Percentiles rank a stretch among this genome's conserved stretches.
Evolutionary conservation across 2,113 vertebrate genomes (phyloP).

Genomic region (Tauraco erythrolophus): DNA sequence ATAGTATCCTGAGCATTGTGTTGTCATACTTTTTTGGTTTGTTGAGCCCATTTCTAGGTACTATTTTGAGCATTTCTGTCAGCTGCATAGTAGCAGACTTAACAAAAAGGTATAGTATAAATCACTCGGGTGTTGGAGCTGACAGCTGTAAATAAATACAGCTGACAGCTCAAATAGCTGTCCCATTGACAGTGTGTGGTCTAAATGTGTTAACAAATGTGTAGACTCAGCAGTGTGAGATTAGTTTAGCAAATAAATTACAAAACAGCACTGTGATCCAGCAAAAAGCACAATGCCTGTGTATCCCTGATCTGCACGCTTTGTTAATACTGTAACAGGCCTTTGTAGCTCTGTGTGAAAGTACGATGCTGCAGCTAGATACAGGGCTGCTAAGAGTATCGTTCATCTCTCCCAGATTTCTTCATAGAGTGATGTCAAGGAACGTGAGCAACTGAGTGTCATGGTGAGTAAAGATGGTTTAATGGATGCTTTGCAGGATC

Average conservation of each 20-base stretch:
- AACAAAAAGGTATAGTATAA: constrained; percentile 48
- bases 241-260: constrained; percentile 51
- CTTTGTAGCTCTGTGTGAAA: neutral
- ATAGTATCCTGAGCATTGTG: neutral
- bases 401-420: neutral
- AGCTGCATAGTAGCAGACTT: constrained; percentile 13
- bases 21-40: neutral
- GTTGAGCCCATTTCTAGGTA: neutral
- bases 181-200: constrained; percentile 24
- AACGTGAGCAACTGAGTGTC: neutral
- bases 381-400: neutral
- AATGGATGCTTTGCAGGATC: neutral
- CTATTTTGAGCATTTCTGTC: constrained; percentile 24
- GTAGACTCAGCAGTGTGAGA: constrained; percentile 46
- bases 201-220: constrained; percentile 55
- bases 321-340: neutral
- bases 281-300: constrained; percentile 47
- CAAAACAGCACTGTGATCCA: constrained; percentile 19
- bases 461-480: constrained; percentile 6
- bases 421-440: neutral
- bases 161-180: constrained; percentile 64
- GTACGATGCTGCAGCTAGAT: neutral
- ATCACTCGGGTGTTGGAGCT: constrained; percentile 47
- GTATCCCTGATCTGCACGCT: neutral
- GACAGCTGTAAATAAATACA: constrained; percentile 67